phyloP scores from a whole-genome alignment of 2,888 invertebrate genomes.

The Eupithecia pulchellata region DNA sequence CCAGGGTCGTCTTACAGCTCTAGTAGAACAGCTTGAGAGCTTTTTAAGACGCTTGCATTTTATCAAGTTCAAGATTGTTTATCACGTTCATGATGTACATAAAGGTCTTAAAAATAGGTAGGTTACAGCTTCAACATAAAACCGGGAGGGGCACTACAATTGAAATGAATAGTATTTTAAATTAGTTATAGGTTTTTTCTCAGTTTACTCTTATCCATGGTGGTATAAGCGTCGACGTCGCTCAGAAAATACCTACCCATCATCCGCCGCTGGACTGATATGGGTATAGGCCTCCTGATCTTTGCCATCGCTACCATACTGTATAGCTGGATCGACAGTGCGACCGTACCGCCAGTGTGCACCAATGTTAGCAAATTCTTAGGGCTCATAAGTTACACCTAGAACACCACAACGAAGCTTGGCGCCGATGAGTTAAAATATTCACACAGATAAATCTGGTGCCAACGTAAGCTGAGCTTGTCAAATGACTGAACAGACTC shows the following conservation, averaged over 20 bases:
- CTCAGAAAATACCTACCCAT: not conserved
- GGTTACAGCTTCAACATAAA: too few relatives aligned
- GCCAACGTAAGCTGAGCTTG: not conserved
- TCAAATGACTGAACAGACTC: too few relatives aligned
- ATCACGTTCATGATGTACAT: too few relatives aligned
- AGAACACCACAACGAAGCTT: not conserved
- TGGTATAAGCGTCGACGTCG: not conserved
- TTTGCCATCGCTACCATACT: not conserved
- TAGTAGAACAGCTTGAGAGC: conserved; percentile 54
- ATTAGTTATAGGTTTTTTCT: too few relatives aligned
- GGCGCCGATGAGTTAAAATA: not conserved
- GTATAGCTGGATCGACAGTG: too few relatives aligned
- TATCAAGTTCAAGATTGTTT: too few relatives aligned
- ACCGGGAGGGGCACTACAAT: too few relatives aligned
- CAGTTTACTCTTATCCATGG: not conserved
- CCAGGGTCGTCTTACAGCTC: conserved; percentile 46
- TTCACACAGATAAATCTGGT: not conserved
- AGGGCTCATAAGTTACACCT: too few relatives aligned
- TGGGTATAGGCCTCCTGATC: not conserved
- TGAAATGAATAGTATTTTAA: too few relatives aligned
- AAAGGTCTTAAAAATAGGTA: too few relatives aligned
- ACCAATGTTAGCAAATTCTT: not conserved
- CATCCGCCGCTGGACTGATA: not conserved
- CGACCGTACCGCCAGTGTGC: not conserved
- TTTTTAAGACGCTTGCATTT: not conserved